Percentiles rank a stretch among this genome's conserved stretches.
phyloP scores from a whole-genome alignment of 2,888 invertebrate species.

The Thymelicus acteon region DNA sequence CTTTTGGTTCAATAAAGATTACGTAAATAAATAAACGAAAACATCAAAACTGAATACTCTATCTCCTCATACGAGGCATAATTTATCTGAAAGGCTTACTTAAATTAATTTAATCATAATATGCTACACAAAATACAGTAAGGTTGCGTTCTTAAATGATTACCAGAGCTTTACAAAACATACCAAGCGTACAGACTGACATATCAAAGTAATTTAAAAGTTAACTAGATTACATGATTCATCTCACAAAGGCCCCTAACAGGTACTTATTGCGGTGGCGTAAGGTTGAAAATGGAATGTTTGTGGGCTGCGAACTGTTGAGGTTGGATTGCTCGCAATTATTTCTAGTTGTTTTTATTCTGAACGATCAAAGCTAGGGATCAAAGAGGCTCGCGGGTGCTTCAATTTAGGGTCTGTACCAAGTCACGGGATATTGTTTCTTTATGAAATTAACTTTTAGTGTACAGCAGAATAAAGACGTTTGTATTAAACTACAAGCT shows the following conservation, averaged over 20 bases:
- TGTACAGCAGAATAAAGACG: no score
- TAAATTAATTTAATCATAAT: background rate
- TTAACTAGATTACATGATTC: conserved; percentile 23
- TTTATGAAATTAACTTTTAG: no score
- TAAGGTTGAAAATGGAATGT: conserved; percentile 11
- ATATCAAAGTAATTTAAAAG: conserved; percentile 28
- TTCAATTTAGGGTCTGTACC: conserved; percentile 21
- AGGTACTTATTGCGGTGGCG: conserved; percentile 1
- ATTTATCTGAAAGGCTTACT: background rate
- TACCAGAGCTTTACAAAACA: conserved; percentile 4
- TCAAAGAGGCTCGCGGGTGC: conserved; percentile 37
- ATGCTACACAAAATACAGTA: background rate
- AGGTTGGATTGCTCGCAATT: conserved; percentile 35
- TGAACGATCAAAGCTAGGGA: conserved; percentile 38
- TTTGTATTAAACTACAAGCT: no score
- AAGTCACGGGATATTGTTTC: background rate
- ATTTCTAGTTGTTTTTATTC: conserved; percentile 38
- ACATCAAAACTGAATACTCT: no score
- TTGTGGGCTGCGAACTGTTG: background rate
- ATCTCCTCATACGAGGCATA: no score
- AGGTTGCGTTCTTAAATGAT: conserved; percentile 15
- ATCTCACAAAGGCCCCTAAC: conserved; percentile 3
- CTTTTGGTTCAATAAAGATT: no score
- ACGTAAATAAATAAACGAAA: no score
- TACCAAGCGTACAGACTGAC: conserved; percentile 18